Conservation (phyloP, 2,888 invertebrate genomes). For the Pyralis farinalis region DNA sequence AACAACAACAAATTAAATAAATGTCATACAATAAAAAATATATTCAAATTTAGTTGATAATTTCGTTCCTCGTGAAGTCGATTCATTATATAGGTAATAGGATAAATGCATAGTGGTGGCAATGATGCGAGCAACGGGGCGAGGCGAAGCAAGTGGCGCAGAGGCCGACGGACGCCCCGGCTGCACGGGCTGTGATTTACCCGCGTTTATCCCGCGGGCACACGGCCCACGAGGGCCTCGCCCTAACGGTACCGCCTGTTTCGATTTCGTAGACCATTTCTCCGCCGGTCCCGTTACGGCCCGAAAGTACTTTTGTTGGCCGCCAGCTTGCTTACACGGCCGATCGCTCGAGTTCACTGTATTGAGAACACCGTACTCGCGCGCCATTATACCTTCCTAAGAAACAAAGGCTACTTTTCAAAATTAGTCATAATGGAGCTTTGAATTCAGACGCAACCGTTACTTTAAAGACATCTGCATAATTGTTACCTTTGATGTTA, state of each 20-base stretch:
- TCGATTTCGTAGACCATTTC: conserved; percentile 82
- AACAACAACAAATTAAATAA: no score
- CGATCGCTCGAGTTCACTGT: conserved; percentile 68
- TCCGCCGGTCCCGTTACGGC: conserved; percentile 76
- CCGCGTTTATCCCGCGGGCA: conserved; percentile 61
- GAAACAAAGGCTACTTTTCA: conserved; percentile 14
- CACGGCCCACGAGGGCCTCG: conserved; percentile 60
- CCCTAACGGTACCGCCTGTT: conserved; percentile 75
- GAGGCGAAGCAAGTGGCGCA: conserved; percentile 34
- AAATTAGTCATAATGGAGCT: conserved; percentile 11
- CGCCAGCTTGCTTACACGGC: conserved; percentile 49
- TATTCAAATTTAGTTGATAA: no score
- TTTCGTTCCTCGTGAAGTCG: no score
- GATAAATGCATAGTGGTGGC: neutral
- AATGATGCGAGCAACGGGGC: conserved; percentile 12
- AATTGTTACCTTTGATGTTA: neutral
- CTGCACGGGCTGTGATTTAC: conserved; percentile 51
- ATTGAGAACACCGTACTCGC: conserved; percentile 35
- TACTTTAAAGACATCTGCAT: conserved; percentile 3
- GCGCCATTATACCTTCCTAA: conserved; percentile 6
- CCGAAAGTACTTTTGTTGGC: conserved; percentile 77
- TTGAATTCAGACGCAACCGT: conserved; percentile 6
- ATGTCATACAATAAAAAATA: no score
- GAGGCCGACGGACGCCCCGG: conserved; percentile 22
- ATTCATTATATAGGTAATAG: neutral